phyloP scores from a whole-genome alignment of 2,797 vertebrate species.

The Enoplosus armatus region DNA sequence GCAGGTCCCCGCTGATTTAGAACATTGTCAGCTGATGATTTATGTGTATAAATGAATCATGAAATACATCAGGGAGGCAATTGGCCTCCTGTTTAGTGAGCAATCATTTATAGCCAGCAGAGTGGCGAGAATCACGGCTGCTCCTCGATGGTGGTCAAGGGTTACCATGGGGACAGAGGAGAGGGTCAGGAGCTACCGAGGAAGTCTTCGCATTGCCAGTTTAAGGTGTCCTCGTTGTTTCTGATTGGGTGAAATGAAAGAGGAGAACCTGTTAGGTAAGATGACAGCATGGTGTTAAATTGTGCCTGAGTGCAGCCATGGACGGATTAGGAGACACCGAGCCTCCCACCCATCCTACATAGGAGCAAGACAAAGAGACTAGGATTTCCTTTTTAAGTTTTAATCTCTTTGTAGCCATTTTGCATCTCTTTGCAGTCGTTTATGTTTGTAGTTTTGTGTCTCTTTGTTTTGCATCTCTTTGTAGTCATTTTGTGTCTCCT shows the following conservation, averaged over 20 bases:
- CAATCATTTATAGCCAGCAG: conserved; percentile 36
- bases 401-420: too few species aligned
- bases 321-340: background rate
- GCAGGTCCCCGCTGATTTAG: conserved; percentile 44
- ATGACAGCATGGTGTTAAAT: background rate
- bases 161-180: conserved; percentile 59
- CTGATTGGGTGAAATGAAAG: conserved; percentile 41
- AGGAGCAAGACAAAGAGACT: too few species aligned
- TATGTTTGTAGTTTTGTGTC: background rate
- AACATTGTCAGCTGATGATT: conserved; percentile 57
- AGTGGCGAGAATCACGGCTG: background rate
- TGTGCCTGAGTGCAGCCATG: background rate
- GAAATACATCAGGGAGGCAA: conserved; percentile 57
- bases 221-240: conserved; percentile 27
- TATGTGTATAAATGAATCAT: conserved; percentile 61
- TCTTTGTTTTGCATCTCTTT: background rate
- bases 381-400: too few species aligned
- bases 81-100: conserved; percentile 48
- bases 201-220: background rate
- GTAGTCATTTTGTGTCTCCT: background rate
- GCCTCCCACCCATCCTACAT: background rate
- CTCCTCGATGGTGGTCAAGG: conserved; percentile 38
- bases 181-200: conserved; percentile 21
- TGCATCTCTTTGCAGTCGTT: background rate
- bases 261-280: conserved; percentile 9